Base-by-base conservation (phyloP, 2,888 invertebrate species). In the Oasisia sp. region DNA sequence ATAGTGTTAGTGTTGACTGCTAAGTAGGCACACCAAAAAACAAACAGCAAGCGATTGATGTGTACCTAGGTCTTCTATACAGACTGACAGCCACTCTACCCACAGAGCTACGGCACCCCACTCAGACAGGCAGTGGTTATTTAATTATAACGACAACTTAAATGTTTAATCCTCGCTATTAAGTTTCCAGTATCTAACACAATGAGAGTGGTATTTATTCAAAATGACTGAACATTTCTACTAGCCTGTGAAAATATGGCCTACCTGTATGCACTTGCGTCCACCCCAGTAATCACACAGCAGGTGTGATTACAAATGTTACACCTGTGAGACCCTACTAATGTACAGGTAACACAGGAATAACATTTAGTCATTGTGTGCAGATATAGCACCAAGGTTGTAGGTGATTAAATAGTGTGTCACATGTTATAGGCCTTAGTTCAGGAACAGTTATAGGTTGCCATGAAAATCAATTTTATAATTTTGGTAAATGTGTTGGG, bases 261-360 rank as follows among this genome's bases (percentile, higher is more conserved):
- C 74, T 74, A 74, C 74, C 74, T 74, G 74, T 19, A 0, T 5
- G 74, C n/a, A 74, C 74, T 74, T 27, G 5, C 7, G 27, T n/a
- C 74, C 74, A 74, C 74, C 74, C 38, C 27, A 7, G 74, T 74
- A 19, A 19, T 74, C 4, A 5, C 74, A 74, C 74, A 74, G 27
- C 74, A 74, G 19, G n/a, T 74, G n/a, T 19, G 7, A 74, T 74
- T 74, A 74, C 74, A 74, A 27, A 74, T 74, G 74, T 27, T 74
- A n/a, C 74, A 74, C 74, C 74, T 74, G 74, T 74, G n/a, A 74
- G 74, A 74, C 74, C 50, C 9, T 74, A 74, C 74, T 74, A 74
- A 74, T 74, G 74, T 74, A 27, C 19, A 74, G 74, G 74, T 74
- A n/a, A 74, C 74, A 74, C n/a, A n/a, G 74, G 74, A 74, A 19